A percentile compares a stretch with the other conserved stretches of the same genome.
Evolutionary conservation across 2,797 vertebrate genomes (phyloP).

Genomic region (Silurus lanzhouensis): DNA sequence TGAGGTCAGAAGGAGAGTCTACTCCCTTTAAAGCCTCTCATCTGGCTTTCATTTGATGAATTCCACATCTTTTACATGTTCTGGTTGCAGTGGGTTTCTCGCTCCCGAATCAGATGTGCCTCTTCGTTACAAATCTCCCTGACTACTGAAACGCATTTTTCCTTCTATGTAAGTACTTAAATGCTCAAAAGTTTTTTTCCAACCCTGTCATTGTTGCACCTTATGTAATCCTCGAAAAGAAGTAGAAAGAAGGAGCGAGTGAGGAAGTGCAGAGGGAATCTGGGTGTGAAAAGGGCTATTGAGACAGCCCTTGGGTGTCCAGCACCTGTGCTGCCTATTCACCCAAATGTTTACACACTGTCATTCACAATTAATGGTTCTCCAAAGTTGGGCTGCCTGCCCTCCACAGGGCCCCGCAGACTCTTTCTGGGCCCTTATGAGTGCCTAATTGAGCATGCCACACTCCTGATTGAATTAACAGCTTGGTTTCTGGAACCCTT

Average conservation of each 20-base stretch:
- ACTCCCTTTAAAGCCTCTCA: slow-evolving; percentile 71
- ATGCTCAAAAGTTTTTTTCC: slow-evolving; percentile 36
- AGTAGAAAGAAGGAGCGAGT: slow-evolving; percentile 28
- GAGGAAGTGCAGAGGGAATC: slow-evolving; percentile 63
- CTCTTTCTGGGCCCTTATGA: slow-evolving; percentile 93
- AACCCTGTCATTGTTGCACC: slow-evolving; percentile 45
- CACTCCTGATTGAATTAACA: slow-evolving; percentile 94
- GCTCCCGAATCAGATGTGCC: slow-evolving; percentile 66
- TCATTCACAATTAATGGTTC: slow-evolving; percentile 96
- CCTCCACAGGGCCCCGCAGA: slow-evolving; percentile 80
- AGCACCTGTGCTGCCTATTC: slow-evolving; percentile 97
- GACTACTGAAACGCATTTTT: background rate
- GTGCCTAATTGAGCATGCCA: slow-evolving; percentile 97
- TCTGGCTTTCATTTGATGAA: slow-evolving; percentile 80
- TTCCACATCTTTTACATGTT: slow-evolving; percentile 77
- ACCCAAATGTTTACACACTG: slow-evolving; percentile 97
- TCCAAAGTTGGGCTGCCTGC: slow-evolving; percentile 73
- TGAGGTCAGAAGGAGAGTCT: slow-evolving; percentile 70
- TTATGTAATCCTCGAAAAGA: slow-evolving; percentile 52
- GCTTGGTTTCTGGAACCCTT: slow-evolving; percentile 83
- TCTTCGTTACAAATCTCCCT: slow-evolving; percentile 47
- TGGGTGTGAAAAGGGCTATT: slow-evolving; percentile 88
- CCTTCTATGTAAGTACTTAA: slow-evolving; percentile 30
- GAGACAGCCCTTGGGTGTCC: slow-evolving; percentile 80
- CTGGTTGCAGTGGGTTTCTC: slow-evolving; percentile 71